phyloP scores from a whole-genome alignment of 2,888 invertebrate species.

The Eilema caniola region DNA sequence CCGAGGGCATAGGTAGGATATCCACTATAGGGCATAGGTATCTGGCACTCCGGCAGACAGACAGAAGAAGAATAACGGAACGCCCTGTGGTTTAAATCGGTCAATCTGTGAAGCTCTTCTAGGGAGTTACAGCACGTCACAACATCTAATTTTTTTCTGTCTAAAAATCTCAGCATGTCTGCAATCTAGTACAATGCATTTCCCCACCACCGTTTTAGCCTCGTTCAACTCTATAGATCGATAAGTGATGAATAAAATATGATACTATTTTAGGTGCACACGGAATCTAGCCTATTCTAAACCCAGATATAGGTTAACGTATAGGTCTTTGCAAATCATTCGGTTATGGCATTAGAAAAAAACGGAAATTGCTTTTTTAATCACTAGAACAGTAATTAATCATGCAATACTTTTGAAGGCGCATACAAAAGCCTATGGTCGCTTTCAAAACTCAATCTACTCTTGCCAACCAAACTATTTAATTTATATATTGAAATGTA shows the following conservation, averaged over 20 bases:
- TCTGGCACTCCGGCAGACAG: not conserved
- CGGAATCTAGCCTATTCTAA: not conserved
- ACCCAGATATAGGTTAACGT: not conserved
- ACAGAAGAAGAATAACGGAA: no score
- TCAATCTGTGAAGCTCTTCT: no score
- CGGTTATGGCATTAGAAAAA: not conserved
- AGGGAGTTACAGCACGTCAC: no score
- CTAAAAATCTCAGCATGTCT: not conserved
- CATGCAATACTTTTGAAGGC: not conserved
- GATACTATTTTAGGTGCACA: no score
- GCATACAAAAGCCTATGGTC: not conserved
- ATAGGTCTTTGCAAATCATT: not conserved
- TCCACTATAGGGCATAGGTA: no score
- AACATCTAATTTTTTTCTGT: no score
- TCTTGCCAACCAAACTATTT: not conserved
- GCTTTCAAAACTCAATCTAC: not conserved
- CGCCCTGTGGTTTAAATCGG: no score
- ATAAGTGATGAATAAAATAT: no score
- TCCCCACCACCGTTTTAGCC: not conserved
- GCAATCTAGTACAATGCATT: not conserved
- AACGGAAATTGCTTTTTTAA: not conserved
- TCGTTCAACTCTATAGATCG: no score
- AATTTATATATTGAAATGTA: no score
- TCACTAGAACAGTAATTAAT: not conserved
- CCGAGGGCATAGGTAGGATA: no score